Conservation (phyloP, 1,140 invertebrate genomes). For the Drosophila mauritiana region DNA sequence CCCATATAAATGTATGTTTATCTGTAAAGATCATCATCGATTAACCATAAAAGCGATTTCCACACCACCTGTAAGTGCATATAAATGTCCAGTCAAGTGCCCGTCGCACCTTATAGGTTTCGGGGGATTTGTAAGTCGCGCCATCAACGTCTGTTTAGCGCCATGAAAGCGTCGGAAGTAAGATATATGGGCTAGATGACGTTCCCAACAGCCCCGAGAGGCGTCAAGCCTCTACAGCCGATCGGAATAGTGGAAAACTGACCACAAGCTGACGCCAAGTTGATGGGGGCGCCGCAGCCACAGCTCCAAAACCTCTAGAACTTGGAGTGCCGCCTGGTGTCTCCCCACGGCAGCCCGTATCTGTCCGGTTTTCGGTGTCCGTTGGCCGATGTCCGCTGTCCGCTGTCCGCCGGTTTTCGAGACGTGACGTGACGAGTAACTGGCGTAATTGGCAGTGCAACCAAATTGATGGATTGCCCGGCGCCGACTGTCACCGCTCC, state of each 20-base stretch:
- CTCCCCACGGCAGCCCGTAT: constrained; percentile 44
- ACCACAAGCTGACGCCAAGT: constrained; percentile 31
- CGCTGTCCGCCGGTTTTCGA: constrained; percentile 30
- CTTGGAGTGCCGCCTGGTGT: constrained; percentile 19
- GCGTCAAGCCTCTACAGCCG: constrained; percentile 11
- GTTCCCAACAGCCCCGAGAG: constrained; percentile 4
- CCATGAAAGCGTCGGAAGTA: constrained; percentile 41
- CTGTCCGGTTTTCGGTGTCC: constrained; percentile 25
- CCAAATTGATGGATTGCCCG: constrained; percentile 75
- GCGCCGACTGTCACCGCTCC: constrained; percentile 70
- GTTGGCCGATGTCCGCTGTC: constrained; percentile 3
- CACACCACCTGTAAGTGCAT: constrained; percentile 1
- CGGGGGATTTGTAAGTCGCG: constrained; percentile 37
- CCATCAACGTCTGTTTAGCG: constrained; percentile 48
- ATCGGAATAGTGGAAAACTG: constrained; percentile 6
- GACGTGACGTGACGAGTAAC: constrained; percentile 72
- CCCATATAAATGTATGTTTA: not conserved
- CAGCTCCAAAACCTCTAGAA: constrained; percentile 28
- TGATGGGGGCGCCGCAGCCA: constrained; percentile 33
- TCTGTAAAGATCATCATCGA: not conserved
- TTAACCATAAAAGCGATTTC: not conserved
- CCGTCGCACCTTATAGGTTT: constrained; percentile 15
- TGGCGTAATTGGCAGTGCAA: constrained; percentile 73
- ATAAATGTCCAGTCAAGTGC: constrained; percentile 20
- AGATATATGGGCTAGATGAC: constrained; percentile 48